Base-by-base conservation (phyloP, 1,140 invertebrate species). In the Bacillus rossius region DNA sequence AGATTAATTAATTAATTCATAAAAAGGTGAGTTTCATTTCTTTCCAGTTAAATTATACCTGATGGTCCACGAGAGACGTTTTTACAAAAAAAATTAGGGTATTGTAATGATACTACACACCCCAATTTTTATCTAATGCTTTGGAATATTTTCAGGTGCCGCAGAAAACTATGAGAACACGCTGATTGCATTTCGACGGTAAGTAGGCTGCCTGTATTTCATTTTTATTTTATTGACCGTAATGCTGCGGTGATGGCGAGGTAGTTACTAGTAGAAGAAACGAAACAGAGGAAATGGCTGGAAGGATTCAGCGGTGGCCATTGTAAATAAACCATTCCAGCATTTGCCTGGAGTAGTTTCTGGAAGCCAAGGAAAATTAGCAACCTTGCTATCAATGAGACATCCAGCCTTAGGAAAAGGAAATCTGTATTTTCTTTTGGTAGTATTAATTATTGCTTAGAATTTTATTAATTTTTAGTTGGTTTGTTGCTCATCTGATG, bases 91-190 rank as follows among this genome's bases (percentile, higher is more conserved):
- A 38, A 23, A 10, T 52, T 3, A 4, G 4, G 29, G 20, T 55
- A 5, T 38, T 22, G 20, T 25, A 34, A 62, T 22, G 26, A 49
- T 4, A n/a, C 25, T 26, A 22, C 42, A n/a, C n/a, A n/a, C 34
- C 25, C n/a, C 20, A 53, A 37, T 61, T 59, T 50, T 52, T 19
- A 34, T 50, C 53, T 52, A 63, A 23, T 47, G 37, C 29, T 57
- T 61, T 17, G 7, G 8, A 5, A 17, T 49, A 57, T 61, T 72
- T 75, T 41, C 63, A 83, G 83, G 84, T 43, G 82, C 84, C 57
- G 83, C 80, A 19, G 84, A 85, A 73, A 79, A 75, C 61, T 80
- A 82, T 69, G 84, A 85, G 73, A 85, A 85, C 55, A 85, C 83
- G 2, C 74, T 85, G 67, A 65, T 70, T 48, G 81, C 82, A 57